Evolutionary conservation across 2,888 invertebrate genomes (phyloP), one percentile per base, ranked within the genome.

Genomic region (Drosophila meridionalis): DNA sequence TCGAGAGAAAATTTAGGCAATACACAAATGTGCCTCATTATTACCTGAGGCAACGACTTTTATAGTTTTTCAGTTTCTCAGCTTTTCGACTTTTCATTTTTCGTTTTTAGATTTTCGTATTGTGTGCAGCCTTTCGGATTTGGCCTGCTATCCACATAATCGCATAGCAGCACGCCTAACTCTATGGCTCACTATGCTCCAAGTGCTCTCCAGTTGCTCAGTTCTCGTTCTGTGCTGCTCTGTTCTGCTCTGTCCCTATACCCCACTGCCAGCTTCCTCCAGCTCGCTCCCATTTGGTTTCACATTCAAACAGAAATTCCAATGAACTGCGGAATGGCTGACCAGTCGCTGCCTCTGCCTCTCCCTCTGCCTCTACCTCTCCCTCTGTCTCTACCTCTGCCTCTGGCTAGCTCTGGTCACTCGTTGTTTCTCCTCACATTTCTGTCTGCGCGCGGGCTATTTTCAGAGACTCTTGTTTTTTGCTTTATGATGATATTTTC

Each of bases 261-360:
- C 45, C 47, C 53, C 57, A 45, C 42, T 50, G 45, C 48, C 67
- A 74, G 59, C 64, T 78, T 74, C 75, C 78, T 63, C 40, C 43
- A 69, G 53, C 66, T 66, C 68, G 56, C 59, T 70, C 68, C 64
- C 73, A 76, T 73, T 76, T 66, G 43, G 67, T 68, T 53, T 80
- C 74, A 58, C 66, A 73, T 68, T 73, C 73, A 67, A 52, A 76
- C 76, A 58, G 55, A 80, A 80, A 73, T 78, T 78, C 78, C 78
- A 71, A 71, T 71, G 78, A 78, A 78, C 78, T 71, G 55, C 60
- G 73, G 73, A 61, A 70, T 69, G 68, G 58, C 70, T 74, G 80
- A 77, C 80, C 77, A 77, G 65, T 59, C 52, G 53, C 43, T 79
- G 72, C 57, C 56, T 14, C 59, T 14, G 8, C 36, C 38, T 38